Evolutionary conservation across 2,113 vertebrate genomes (phyloP).

Genomic region (Pomatorhinus ruficollis): DNA sequence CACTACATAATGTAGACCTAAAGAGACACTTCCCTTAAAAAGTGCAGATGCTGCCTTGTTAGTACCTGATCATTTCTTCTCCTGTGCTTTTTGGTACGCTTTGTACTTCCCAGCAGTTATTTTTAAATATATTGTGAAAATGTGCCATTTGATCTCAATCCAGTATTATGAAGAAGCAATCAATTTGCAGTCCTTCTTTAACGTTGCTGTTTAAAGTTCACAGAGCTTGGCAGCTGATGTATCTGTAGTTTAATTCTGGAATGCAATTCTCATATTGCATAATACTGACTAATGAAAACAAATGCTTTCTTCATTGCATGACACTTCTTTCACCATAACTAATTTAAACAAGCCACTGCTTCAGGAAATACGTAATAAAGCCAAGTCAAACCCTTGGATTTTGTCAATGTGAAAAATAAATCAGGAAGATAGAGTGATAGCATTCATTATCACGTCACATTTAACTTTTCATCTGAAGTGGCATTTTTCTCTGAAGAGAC

Average conservation of each 20-base stretch:
- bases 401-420: background rate
- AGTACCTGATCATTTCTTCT: background rate
- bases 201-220: background rate
- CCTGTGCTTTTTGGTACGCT: background rate
- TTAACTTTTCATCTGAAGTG: background rate
- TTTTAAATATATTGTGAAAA: background rate
- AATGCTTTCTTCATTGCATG: background rate
- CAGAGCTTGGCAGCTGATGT: background rate
- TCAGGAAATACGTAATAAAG: background rate
- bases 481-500: background rate
- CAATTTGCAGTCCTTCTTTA: background rate
- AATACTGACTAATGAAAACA: slow-evolving; percentile 8
- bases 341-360: background rate
- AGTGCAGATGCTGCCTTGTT: background rate
- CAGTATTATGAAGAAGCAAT: background rate
- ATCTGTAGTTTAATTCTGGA: background rate
- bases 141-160: background rate
- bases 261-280: background rate
- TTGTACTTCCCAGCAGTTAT: background rate
- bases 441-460: background rate
- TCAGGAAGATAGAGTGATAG: background rate
- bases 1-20: background rate
- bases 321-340: background rate
- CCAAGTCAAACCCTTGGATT: background rate
- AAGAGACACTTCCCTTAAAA: background rate